phyloP scores from a whole-genome alignment of 2,888 invertebrate species.

The Ganaspis brasiliensis region DNA sequence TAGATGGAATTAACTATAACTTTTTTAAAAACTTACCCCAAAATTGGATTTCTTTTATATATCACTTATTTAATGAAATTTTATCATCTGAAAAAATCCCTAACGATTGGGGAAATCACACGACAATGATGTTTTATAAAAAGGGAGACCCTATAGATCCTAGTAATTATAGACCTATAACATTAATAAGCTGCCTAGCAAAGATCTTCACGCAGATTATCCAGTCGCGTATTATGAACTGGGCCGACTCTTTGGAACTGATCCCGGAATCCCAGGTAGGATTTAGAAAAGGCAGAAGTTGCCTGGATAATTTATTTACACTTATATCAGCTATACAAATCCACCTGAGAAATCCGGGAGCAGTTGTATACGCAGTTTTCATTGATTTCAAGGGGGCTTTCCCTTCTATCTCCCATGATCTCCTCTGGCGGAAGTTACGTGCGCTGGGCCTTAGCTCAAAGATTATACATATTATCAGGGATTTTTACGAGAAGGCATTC shows the following conservation, averaged over 20 bases:
- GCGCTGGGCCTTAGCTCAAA: no score
- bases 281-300: no score
- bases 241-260: not conserved
- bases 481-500: no score
- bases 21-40: constrained; percentile 6
- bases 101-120: constrained; percentile 24
- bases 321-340: no score
- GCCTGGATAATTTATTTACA: no score
- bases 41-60: constrained; percentile 13
- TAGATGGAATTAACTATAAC: constrained; percentile 5
- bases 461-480: no score
- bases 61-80: constrained; percentile 12
- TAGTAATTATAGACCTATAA: constrained; percentile 22
- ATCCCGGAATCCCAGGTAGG: no score
- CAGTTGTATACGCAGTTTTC: no score
- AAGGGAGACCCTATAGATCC: constrained; percentile 14
- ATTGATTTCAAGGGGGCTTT: no score
- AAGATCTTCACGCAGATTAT: constrained; percentile 31
- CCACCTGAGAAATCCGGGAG: no score
- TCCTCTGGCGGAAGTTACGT: no score
- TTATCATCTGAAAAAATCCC: not conserved
- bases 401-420: no score
- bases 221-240: not conserved
- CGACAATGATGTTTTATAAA: constrained; percentile 10
- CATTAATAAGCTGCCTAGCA: constrained; percentile 8